These are phyloP conservation scores for Apolygus lucorum DNA, from an alignment of 1,140 invertebrate genomes.

Conservation along the genomic window DNA sequence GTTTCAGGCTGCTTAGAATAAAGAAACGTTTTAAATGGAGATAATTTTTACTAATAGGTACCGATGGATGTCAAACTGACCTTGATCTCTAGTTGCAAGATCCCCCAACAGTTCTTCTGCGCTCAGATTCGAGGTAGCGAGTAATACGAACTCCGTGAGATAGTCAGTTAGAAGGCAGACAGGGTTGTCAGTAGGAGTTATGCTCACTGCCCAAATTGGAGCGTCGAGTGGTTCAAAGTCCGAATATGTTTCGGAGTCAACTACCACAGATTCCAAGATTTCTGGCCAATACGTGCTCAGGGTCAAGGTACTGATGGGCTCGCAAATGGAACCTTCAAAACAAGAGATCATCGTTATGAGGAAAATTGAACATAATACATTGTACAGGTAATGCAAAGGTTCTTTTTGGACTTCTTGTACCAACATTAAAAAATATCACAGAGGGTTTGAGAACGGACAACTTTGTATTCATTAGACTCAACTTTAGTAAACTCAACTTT, in stretches of 20 bases:
- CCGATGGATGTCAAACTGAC: too few relatives aligned
- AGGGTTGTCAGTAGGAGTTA: slow-evolving; percentile 51
- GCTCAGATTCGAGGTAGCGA: slow-evolving; percentile 42
- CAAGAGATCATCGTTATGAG: too few relatives aligned
- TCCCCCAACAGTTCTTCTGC: slow-evolving; percentile 51
- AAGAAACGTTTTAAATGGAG: too few relatives aligned
- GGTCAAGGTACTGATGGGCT: slow-evolving; percentile 69
- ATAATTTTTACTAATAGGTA: too few relatives aligned
- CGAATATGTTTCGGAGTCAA: slow-evolving; percentile 77
- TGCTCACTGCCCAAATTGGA: slow-evolving; percentile 62
- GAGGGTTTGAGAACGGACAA: too few relatives aligned
- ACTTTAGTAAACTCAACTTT: too few relatives aligned
- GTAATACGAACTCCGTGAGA: slow-evolving; percentile 47
- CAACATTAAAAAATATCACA: too few relatives aligned
- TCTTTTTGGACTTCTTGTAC: too few relatives aligned
- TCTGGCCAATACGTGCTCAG: slow-evolving; percentile 81
- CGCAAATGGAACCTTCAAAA: slow-evolving; percentile 62
- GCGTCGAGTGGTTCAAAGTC: slow-evolving; percentile 82
- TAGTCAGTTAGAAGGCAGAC: slow-evolving; percentile 58
- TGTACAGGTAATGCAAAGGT: too few relatives aligned
- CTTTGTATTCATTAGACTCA: too few relatives aligned
- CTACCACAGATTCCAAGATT: slow-evolving; percentile 73
- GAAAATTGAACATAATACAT: too few relatives aligned
- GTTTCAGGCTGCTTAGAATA: too few relatives aligned
- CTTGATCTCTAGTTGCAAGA: slow-evolving; percentile 28